Conservation (phyloP, 2,888 invertebrate species). For the Chalcis sispes region DNA sequence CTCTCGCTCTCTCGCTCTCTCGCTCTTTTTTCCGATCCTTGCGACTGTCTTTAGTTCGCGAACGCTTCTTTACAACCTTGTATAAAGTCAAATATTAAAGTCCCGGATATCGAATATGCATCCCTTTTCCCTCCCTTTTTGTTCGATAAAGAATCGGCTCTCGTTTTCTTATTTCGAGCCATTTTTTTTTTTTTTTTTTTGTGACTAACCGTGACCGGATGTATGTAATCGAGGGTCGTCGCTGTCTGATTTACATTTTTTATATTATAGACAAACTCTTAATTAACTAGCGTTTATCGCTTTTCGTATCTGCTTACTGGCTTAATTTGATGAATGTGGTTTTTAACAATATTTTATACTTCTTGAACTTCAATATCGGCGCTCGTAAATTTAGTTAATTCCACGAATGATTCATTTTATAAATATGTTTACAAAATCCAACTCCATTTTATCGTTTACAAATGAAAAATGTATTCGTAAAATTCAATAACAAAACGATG, state of each 20-base stretch:
- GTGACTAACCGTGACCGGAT: not conserved
- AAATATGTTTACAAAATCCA: no score
- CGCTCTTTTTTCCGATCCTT: not conserved
- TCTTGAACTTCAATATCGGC: no score
- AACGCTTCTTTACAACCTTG: not conserved
- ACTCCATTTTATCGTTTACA: no score
- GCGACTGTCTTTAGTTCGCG: not conserved
- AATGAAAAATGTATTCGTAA: no score
- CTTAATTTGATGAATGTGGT: not conserved
- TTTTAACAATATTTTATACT: not conserved
- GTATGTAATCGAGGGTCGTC: constrained; percentile 30
- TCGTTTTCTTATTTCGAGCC: constrained; percentile 24
- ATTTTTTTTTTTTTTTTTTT: constrained; percentile 11
- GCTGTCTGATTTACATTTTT: constrained; percentile 41
- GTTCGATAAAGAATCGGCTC: constrained; percentile 39
- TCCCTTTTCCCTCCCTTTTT: no score
- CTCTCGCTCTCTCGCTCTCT: not conserved
- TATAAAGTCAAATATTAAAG: constrained; percentile 46
- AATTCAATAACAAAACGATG: constrained; percentile 11
- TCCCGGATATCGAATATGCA: constrained; percentile 34
- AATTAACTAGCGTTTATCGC: constrained; percentile 20
- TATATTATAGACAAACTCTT: not conserved
- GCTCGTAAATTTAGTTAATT: no score
- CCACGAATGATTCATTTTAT: no score
- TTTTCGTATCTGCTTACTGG: not conserved